A percentile compares a stretch with the other conserved stretches of the same genome.
These are phyloP conservation scores for Sycophila sp. DNA, from an alignment of 1,140 invertebrate genomes.

Conservation along the genomic window DNA sequence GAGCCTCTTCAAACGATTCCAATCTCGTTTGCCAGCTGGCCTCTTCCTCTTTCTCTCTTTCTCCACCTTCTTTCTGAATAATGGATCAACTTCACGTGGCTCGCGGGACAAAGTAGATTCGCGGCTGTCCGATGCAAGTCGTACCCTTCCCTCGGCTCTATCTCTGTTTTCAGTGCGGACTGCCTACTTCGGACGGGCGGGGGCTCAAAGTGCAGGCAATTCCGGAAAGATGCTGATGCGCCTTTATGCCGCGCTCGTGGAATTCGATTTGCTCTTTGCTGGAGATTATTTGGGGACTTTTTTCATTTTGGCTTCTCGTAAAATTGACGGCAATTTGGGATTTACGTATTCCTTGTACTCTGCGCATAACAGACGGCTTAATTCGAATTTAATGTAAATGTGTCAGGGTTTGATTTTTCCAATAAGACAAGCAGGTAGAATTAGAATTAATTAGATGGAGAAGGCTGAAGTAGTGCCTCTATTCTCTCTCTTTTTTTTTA, in stretches of 20 bases:
- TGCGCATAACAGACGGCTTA: no score
- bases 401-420: no score
- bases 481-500: no score
- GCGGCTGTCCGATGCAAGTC: conserved; percentile 25
- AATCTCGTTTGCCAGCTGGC: conserved; percentile 43
- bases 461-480: no score
- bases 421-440: no score
- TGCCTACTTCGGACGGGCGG: background rate
- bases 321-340: no score
- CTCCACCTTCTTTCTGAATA: conserved; percentile 45
- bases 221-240: background rate
- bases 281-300: no score
- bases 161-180: background rate
- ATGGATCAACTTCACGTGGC: conserved; percentile 44
- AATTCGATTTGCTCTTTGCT: no score
- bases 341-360: no score
- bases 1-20: conserved; percentile 41
- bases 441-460: no score
- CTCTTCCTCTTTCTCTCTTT: background rate
- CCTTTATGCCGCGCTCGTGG: background rate
- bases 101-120: conserved; percentile 43
- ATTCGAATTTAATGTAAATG: no score
- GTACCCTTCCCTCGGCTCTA: background rate
- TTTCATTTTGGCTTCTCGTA: no score
- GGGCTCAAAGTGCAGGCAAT: background rate